Evolutionary conservation across 23 tunicate genomes (phyloP).

Genomic region (Botrylloides violaceus): DNA sequence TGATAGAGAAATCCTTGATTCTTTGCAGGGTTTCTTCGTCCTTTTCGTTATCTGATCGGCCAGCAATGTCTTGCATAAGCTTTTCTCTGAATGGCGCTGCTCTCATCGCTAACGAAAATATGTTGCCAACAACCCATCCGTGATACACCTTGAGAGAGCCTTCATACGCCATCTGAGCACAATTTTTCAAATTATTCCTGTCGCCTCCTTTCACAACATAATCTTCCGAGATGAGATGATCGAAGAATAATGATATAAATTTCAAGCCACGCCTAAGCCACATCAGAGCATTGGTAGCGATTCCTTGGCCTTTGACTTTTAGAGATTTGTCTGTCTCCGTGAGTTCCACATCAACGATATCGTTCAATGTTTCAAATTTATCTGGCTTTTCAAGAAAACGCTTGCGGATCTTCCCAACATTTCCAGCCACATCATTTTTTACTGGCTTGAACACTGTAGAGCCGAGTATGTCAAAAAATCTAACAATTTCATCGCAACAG

Average conservation of each 20-base stretch:
- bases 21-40: slow-evolving; percentile 28
- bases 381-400: slow-evolving; percentile 53
- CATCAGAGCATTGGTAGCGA: slow-evolving; percentile 97
- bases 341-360: slow-evolving; percentile 42
- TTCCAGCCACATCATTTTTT: slow-evolving; percentile 81
- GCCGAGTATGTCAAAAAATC: slow-evolving; percentile 85
- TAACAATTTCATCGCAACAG: slow-evolving; percentile 60
- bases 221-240: slow-evolving; percentile 66
- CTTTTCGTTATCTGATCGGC: slow-evolving; percentile 21
- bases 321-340: slow-evolving; percentile 58
- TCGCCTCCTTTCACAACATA: slow-evolving; percentile 30
- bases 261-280: slow-evolving; percentile 92
- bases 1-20: slow-evolving; percentile 28
- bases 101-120: slow-evolving; percentile 69
- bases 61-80: slow-evolving; percentile 39
- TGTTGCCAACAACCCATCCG: slow-evolving; percentile 71
- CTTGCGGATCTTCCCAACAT: slow-evolving; percentile 70
- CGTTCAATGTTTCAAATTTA: slow-evolving; percentile 53
- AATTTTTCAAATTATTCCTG: slow-evolving; percentile 43
- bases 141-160: slow-evolving; percentile 63
- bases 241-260: slow-evolving; percentile 67
- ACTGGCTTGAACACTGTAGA: slow-evolving; percentile 84
- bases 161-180: slow-evolving; percentile 65
- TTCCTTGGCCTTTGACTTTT: slow-evolving; percentile 71
- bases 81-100: slow-evolving; percentile 61